phyloP scores from a whole-genome alignment of 1,140 invertebrate species.

The Laupala kohalensis region DNA sequence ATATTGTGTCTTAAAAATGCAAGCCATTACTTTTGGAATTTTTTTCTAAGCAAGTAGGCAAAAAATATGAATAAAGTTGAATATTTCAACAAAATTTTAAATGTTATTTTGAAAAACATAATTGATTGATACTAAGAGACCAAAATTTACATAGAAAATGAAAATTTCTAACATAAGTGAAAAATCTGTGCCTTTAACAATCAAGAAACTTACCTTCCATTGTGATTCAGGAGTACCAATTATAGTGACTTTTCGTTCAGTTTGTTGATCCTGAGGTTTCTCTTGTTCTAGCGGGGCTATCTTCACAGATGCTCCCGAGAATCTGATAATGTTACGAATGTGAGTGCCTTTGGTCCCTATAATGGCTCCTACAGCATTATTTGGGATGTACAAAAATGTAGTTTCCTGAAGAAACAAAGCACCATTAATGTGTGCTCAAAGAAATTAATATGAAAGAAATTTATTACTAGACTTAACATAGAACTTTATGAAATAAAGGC shows the following conservation, averaged over 20 bases:
- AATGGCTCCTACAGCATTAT: conserved; percentile 90
- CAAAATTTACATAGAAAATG: too few relatives aligned
- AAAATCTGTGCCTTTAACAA: not conserved
- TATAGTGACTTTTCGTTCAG: conserved; percentile 87
- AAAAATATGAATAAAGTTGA: too few relatives aligned
- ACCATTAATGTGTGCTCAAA: not conserved
- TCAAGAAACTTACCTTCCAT: conserved; percentile 66
- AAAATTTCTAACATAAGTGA: too few relatives aligned
- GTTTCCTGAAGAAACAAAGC: conserved; percentile 50
- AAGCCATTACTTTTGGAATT: too few relatives aligned
- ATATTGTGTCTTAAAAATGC: too few relatives aligned
- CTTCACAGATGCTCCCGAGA: conserved; percentile 88
- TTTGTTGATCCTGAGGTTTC: conserved; percentile 34
- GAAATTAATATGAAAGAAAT: not conserved
- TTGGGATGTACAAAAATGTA: conserved; percentile 90
- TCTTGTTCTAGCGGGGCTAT: conserved; percentile 76
- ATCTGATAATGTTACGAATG: conserved; percentile 92
- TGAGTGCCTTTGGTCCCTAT: conserved; percentile 94
- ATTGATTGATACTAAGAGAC: too few relatives aligned
- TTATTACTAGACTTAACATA: not conserved
- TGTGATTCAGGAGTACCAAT: conserved; percentile 87
- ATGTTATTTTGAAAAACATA: too few relatives aligned
- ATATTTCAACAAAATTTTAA: too few relatives aligned
- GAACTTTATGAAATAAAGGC: not conserved
- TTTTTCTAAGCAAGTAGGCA: too few relatives aligned